Conservation (phyloP, 1,140 invertebrate genomes). For the Amyelois transitella region DNA sequence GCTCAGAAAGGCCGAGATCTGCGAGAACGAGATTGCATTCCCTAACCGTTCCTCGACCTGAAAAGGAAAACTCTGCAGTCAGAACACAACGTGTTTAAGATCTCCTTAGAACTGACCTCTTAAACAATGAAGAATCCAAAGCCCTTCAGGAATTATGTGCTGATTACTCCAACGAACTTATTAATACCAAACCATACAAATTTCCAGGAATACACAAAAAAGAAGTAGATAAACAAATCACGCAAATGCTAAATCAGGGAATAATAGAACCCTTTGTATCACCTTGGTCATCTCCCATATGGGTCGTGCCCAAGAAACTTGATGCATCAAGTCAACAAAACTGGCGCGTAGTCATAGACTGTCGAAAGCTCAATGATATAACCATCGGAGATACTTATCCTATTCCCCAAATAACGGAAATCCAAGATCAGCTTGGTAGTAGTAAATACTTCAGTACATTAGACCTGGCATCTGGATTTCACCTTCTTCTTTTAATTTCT, state of each 20-base stretch:
- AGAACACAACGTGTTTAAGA: too few relatives aligned
- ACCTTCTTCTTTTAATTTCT: conserved; percentile 29
- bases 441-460: conserved; percentile 62
- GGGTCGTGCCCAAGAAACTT: conserved; percentile 49
- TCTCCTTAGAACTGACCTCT: conserved; percentile 14
- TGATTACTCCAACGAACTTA: conserved; percentile 15
- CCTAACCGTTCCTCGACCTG: too few relatives aligned
- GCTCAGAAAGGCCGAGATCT: too few relatives aligned
- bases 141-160: conserved; percentile 18
- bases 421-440: conserved; percentile 59
- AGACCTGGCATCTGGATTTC: conserved; percentile 67
- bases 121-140: conserved; percentile 24
- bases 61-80: too few relatives aligned
- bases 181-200: conserved; percentile 27
- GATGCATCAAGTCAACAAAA: conserved; percentile 32
- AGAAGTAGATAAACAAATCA: conserved; percentile 42
- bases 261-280: conserved; percentile 30
- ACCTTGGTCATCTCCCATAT: conserved; percentile 18
- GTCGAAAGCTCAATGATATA: conserved; percentile 25
- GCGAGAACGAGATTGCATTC: too few relatives aligned
- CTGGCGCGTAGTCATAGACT: conserved; percentile 31
- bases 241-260: conserved; percentile 44
- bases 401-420: conserved; percentile 73
- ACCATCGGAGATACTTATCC: conserved; percentile 48
- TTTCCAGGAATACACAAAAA: conserved; percentile 39